Conservation (phyloP, 2,113 vertebrate species). For the Engystomops pustulosus region DNA sequence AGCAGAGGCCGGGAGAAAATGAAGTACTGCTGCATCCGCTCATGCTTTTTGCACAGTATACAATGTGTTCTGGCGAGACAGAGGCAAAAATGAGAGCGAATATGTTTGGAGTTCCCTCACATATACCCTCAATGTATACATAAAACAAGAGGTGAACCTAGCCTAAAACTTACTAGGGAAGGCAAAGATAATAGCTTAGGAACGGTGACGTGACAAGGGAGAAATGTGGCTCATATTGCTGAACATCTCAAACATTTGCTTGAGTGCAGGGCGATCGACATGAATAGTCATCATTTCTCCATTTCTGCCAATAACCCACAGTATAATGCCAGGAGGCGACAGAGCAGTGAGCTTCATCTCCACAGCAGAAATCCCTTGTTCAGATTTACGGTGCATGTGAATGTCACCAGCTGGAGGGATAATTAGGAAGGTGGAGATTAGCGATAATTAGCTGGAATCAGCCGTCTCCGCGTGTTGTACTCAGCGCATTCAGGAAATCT, state of each 20-base stretch:
- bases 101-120: too few relatives aligned
- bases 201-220: neutral
- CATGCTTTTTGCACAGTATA: too few relatives aligned
- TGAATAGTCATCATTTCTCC: neutral
- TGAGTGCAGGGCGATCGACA: neutral
- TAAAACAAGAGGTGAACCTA: too few relatives aligned
- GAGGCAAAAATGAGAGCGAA: too few relatives aligned
- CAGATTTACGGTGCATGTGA: neutral
- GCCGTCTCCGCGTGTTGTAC: constrained; percentile 1
- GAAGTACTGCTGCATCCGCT: too few relatives aligned
- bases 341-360: neutral
- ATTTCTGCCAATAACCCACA: neutral
- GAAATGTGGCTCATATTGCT: neutral
- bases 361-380: neutral
- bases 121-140: too few relatives aligned
- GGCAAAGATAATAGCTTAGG: too few relatives aligned
- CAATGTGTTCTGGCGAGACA: too few relatives aligned
- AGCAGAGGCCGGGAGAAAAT: too few relatives aligned
- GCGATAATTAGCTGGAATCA: neutral
- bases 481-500: neutral
- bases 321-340: neutral
- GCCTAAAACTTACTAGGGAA: too few relatives aligned
- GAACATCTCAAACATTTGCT: neutral
- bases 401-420: neutral
- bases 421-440: constrained; percentile 29